Evolutionary conservation across 2,888 invertebrate species (phyloP), one percentile per base, ranked within the genome.

Genomic region (Ditula angustiorana): DNA sequence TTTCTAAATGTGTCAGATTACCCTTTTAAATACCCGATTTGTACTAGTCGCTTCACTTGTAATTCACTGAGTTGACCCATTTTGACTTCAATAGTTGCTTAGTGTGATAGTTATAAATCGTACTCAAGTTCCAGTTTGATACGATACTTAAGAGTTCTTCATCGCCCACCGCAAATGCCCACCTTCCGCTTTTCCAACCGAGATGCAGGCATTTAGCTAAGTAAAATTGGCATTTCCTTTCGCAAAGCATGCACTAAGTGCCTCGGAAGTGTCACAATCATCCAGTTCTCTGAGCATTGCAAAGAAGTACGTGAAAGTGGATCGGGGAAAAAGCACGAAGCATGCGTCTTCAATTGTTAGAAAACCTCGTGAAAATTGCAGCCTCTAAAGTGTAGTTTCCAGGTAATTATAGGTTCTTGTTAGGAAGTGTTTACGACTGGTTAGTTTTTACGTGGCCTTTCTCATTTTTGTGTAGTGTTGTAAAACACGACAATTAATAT

Each of bases 181-280:
- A 75, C 75, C 82, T 83, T 81, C 83, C 83, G 82, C 78, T 83
- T 82, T 78, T 81, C 80, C 71, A 75, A 66, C 65, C 62, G n/a
- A 44, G 47, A 69, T 59, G 28, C 60, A 69, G 58, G 28, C 60
- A 59, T 61, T 68, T 62, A 26, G 24, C 58, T 53, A 69, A 74
- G 77, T 74, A 74, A 78, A 74, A 74, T 72, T 67, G 70, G 66
- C 69, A 73, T 80, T 86, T 85, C 88, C 86, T 83, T 73, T 61
- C 67, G 61, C 62, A 81, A 19, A 41, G 80, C 65, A 62, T 50
- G 65, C 57, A 46, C 53, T 61, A 73, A 66, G 69, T 70, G 66
- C 69, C 74, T 82, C 84, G 87, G 87, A 88, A 87, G 82, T 77
- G 63, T 41, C 35, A 62, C 68, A 65, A 49, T 73, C 75, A 71